Evolutionary conservation across 2,113 vertebrate species (phyloP), one percentile per base, ranked within the genome.

Genomic region (Nansenia antarctica): DNA sequence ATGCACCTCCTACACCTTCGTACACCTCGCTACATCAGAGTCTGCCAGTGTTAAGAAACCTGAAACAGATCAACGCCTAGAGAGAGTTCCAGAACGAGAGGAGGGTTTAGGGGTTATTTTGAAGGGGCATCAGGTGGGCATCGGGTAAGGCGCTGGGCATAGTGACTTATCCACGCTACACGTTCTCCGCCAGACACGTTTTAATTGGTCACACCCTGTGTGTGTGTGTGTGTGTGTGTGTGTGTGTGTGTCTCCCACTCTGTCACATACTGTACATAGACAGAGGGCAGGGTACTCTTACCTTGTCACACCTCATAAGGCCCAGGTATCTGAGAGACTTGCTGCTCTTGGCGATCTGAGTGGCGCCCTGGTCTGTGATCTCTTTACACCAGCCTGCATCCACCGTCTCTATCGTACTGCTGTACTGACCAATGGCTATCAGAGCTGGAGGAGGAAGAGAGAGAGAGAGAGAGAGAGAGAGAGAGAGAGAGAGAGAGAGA

Each of bases 321-420:
- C 98, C 98, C 89, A 99, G 80, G 69, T 99, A 99, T 81, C 95
- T 91, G 66, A 99, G 95, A 37, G 96, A 98, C 79, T 96, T 98
- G 94, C 98, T 99, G 93, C 92, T 97, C 85, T 95, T 94, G 61
- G 97, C 96, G 69, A 99, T 98, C 86, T 98, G 93, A 8, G 94
- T 99, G 82, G 97, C 97, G 82, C 97, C 97, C 76, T 94, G 93
- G 82, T 99, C 98, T 1, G 97, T 99, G 74, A 99, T 99, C 85
- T 98, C 98, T 79, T 98, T 97, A 87, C 98, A 99, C 98, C 98
- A 99, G 61, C 97, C 98, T 0, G 97, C 98, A 71, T 99, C 98
- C 88, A 99, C 97, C 0, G 97, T 99, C 89, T 99, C 97, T 78
- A 98, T 98, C 15, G 95, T 98, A 85, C 91, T 92, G 90, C 97